Base-by-base conservation (phyloP, 2,888 invertebrate species). In the Euproctis similis region DNA sequence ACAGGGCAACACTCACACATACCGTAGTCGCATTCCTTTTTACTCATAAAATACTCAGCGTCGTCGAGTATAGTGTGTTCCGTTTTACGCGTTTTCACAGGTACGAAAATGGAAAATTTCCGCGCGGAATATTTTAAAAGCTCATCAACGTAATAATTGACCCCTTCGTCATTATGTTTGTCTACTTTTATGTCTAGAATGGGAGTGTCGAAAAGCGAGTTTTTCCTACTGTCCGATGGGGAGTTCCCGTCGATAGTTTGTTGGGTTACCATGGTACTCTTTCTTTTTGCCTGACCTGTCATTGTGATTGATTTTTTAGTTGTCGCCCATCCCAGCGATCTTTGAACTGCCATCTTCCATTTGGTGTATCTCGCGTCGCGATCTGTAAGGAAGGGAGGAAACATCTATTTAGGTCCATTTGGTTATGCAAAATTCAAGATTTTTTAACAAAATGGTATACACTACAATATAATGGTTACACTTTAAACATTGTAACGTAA, bases 311-410 rank as follows among this genome's bases (percentile, higher is more conserved):
- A 90, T 70, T 90, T 92, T 65, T 92, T 91, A 3, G 88, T 86
- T 0, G 89, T 86, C 10, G 92, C 92, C 97, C 97, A 97, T 37
- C 95, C 94, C 49, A 97, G 87, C 18, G 95, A 94, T 14, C 96
- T 88, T 58, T 95, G 91, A 1, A 98, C 96, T 0, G 97, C 97
- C 89, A 94, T 93, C 77, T 96, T 96, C 97, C 97, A 97, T 74
- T 94, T 93, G 4, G 89, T 92, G 71, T 95, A 96, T 38, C 96
- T 87, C 3, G 89, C 86, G 61, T 93, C 90, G 31, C 96, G 89
- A 63, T 96, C 94, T 91, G 72, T 2, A 68, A 68, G 35, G 36
- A 26, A 10, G 8, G 30, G 11, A 8, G 13, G 19, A n/a, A 17
- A 16, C 4, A n/a, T 11, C 8, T 13, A 24, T n/a, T 13, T 23